Conservation (phyloP, 2,888 invertebrate genomes). For the Anthoptus insignis region DNA sequence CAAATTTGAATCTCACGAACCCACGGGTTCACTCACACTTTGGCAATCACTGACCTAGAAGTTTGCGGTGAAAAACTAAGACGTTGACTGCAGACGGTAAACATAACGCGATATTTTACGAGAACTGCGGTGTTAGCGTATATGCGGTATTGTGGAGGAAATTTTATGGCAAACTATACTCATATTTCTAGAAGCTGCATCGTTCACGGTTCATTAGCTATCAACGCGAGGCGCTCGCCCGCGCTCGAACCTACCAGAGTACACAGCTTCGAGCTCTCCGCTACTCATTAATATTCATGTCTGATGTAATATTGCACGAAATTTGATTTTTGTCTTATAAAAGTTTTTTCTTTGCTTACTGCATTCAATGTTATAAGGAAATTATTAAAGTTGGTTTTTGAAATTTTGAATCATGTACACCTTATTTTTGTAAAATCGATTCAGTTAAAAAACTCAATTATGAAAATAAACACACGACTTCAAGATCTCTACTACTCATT, state of each 20-base stretch:
- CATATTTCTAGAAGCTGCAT: conserved; percentile 61
- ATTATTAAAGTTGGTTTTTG: too few relatives aligned
- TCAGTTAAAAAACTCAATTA: too few relatives aligned
- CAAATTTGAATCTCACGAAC: too few relatives aligned
- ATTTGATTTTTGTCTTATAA: conserved; percentile 18
- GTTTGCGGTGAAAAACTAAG: conserved; percentile 9
- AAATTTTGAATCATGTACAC: too few relatives aligned
- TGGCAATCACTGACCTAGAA: too few relatives aligned
- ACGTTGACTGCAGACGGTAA: conserved; percentile 17
- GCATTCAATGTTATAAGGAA: too few relatives aligned
- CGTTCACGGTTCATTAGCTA: conserved; percentile 69
- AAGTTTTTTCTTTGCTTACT: too few relatives aligned
- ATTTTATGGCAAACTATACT: conserved; percentile 58
- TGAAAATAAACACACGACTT: too few relatives aligned
- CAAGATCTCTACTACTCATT: too few relatives aligned
- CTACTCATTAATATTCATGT: conserved; percentile 64
- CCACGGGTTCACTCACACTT: too few relatives aligned
- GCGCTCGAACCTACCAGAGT: conserved; percentile 38
- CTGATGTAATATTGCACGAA: conserved; percentile 48
- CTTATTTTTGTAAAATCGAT: too few relatives aligned
- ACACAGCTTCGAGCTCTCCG: conserved; percentile 46
- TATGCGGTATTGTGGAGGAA: conserved; percentile 51
- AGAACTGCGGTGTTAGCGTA: conserved; percentile 33
- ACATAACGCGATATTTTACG: conserved; percentile 26
- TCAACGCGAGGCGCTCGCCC: conserved; percentile 45